phyloP scores from a whole-genome alignment of 2,797 vertebrate genomes.

The Natrix natrix region DNA sequence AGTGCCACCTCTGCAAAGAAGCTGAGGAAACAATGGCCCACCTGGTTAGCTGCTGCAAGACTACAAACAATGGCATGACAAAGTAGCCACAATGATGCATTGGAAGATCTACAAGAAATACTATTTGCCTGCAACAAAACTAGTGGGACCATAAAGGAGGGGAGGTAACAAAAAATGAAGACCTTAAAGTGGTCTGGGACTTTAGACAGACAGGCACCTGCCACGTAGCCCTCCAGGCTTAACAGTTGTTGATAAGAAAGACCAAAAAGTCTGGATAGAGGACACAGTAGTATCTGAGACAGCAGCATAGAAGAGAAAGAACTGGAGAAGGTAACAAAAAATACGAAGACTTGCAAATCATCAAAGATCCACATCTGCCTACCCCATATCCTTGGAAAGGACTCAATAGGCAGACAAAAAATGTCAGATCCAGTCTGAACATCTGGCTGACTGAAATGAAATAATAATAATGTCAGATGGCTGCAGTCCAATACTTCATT shows the following conservation, averaged over 20 bases:
- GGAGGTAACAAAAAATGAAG: background rate
- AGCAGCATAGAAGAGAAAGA: background rate
- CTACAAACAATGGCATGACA: background rate
- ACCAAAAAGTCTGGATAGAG: background rate
- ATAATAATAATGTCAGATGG: background rate
- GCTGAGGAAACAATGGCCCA: background rate
- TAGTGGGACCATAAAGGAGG: background rate
- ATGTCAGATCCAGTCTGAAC: background rate
- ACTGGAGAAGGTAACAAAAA: background rate
- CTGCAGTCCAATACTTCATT: background rate
- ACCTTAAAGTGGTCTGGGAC: background rate
- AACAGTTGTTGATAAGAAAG: background rate
- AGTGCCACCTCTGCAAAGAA: background rate
- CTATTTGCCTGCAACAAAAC: background rate
- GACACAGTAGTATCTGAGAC: background rate
- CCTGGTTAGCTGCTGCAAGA: background rate
- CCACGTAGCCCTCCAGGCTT: background rate
- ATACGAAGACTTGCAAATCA: background rate
- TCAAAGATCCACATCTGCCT: background rate
- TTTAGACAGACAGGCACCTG: background rate
- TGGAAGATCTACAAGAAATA: background rate
- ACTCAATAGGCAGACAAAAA: background rate
- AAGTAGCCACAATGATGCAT: background rate
- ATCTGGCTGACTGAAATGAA: background rate
- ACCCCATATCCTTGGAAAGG: background rate